A percentile compares a stretch with the other conserved stretches of the same genome.
Conservation (phyloP, 2,113 vertebrate genomes). For the Hippocampus barbouri region DNA sequence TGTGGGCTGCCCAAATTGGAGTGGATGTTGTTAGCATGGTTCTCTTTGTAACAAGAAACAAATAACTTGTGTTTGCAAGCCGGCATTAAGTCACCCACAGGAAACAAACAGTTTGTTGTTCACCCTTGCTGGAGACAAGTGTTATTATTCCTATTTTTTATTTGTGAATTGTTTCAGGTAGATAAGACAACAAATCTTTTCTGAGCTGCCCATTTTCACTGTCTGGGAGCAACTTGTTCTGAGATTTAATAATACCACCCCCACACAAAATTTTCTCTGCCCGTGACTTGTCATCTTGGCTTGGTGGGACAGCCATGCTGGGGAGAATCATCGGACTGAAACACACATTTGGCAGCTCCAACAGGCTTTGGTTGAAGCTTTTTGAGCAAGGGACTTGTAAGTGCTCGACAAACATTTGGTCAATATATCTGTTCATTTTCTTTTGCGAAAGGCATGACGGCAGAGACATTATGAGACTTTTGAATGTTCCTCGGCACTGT, state of each 20-base stretch:
- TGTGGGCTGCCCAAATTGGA: not conserved
- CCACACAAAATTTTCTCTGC: not conserved
- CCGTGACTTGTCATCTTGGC: not conserved
- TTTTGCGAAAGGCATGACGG: too few relatives aligned
- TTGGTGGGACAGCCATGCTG: not conserved
- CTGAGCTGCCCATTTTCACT: not conserved
- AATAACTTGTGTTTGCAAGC: not conserved
- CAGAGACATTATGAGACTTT: too few relatives aligned
- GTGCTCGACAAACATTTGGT: too few relatives aligned
- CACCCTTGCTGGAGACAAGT: not conserved
- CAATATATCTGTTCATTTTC: too few relatives aligned
- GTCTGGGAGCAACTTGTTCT: too few relatives aligned
- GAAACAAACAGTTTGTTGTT: not conserved
- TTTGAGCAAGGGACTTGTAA: too few relatives aligned
- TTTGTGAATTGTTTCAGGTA: not conserved
- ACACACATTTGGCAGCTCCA: too few relatives aligned
- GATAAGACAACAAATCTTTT: not conserved
- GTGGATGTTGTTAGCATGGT: not conserved
- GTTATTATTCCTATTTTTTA: not conserved
- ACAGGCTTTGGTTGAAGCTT: too few relatives aligned
- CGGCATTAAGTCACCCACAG: not conserved
- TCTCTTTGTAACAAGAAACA: not conserved
- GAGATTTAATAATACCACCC: too few relatives aligned
- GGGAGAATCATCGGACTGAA: too few relatives aligned
- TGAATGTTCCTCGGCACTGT: too few relatives aligned